Evolutionary conservation across 2,113 vertebrate species (phyloP).

Genomic region (Neopipo cinnamomea): DNA sequence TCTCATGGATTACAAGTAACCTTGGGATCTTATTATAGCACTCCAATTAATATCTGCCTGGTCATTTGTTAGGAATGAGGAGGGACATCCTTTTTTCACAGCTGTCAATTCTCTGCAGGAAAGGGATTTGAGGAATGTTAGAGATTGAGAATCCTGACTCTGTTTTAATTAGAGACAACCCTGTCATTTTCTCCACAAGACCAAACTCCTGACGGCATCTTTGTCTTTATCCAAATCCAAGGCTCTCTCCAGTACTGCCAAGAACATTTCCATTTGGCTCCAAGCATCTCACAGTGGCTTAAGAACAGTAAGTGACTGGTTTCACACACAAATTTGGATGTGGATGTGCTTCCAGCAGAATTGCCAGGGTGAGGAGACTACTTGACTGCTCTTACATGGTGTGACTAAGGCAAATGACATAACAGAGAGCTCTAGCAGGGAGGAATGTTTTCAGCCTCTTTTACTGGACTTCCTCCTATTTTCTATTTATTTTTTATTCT

Average conservation of each 20-base stretch:
- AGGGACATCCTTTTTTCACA: not conserved
- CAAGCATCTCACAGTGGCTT: not conserved
- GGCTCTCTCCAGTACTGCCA: not conserved
- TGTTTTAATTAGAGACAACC: not conserved
- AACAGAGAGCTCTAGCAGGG: not conserved
- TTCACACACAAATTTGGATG: not conserved
- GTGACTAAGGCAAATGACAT: not conserved
- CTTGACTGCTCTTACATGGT: not conserved
- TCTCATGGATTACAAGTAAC: not conserved
- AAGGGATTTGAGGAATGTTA: not conserved
- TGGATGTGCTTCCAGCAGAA: not conserved
- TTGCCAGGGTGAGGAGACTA: not conserved
- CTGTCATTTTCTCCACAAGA: not conserved
- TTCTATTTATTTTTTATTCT: not conserved
- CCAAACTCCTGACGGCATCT: not conserved
- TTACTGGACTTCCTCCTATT: not conserved
- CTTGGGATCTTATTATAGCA: not conserved
- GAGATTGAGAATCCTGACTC: not conserved
- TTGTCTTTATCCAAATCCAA: constrained; percentile 9
- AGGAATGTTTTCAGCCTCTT: not conserved
- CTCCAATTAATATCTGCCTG: not conserved
- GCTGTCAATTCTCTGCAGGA: not conserved
- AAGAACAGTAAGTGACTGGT: not conserved
- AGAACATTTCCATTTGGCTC: not conserved
- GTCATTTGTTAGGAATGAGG: not conserved